Evolutionary conservation across 2,113 vertebrate species (phyloP).

Genomic region (Podocnemis expansa): DNA sequence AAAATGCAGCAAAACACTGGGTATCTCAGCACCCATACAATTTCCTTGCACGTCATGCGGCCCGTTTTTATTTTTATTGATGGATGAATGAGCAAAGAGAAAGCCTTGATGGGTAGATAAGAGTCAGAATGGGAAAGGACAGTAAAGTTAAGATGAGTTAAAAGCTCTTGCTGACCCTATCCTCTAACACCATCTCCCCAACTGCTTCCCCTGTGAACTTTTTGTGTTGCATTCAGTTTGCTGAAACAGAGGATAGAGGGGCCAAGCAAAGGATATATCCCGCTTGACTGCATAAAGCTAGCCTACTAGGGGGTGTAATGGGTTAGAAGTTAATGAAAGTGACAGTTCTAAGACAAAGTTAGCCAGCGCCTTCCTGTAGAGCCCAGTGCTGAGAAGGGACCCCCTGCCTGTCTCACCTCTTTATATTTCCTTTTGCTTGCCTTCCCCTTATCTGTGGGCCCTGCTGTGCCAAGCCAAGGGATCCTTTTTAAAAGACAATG

Average conservation of each 20-base stretch:
- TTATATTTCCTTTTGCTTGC: slow-evolving; percentile 63
- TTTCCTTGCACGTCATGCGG: slow-evolving; percentile 48
- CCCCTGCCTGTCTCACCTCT: slow-evolving; percentile 67
- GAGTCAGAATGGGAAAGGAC: slow-evolving; percentile 69
- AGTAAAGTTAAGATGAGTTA: slow-evolving; percentile 75
- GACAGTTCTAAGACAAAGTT: slow-evolving; percentile 79
- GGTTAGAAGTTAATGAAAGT: slow-evolving; percentile 81
- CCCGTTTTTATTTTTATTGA: slow-evolving; percentile 39
- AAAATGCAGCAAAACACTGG: background rate
- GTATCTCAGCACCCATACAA: slow-evolving; percentile 40
- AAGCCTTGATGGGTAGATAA: slow-evolving; percentile 76
- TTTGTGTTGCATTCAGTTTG: slow-evolving; percentile 78
- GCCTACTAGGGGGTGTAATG: slow-evolving; percentile 76
- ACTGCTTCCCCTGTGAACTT: slow-evolving; percentile 79
- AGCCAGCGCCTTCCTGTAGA: slow-evolving; percentile 57
- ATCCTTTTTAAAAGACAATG: slow-evolving; percentile 74
- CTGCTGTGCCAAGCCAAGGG: slow-evolving; percentile 40
- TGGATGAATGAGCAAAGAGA: slow-evolving; percentile 72
- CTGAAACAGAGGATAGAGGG: slow-evolving; percentile 70
- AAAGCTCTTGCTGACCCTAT: slow-evolving; percentile 75
- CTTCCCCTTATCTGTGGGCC: slow-evolving; percentile 61
- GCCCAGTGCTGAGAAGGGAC: slow-evolving; percentile 60
- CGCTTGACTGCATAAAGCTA: slow-evolving; percentile 77
- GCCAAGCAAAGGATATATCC: slow-evolving; percentile 75
- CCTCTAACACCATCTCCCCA: slow-evolving; percentile 69